Base-by-base conservation (phyloP, 2,113 vertebrate species). In the Colossoma macropomum region DNA sequence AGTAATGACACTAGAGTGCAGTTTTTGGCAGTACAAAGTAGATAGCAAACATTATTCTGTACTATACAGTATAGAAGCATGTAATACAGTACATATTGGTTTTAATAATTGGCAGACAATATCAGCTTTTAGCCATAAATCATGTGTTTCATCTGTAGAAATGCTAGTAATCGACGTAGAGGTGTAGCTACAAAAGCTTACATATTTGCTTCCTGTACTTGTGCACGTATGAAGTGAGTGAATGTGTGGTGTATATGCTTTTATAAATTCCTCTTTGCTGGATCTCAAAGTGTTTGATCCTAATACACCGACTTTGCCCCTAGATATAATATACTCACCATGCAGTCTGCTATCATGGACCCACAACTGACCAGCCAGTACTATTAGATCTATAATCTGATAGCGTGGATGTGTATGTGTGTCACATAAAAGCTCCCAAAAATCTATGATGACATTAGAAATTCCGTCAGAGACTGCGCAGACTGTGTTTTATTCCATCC, bases 231-330 rank as follows among this genome's bases (percentile, higher is more conserved):
- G 34, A 38, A 21, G 52, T 54, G 16, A 23, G 17, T 23, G 54
- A 15, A 63, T 41, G 15, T 45, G 38, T 60, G 54, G 73, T 59
- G 63, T 68, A 41, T 82, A 63, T 82, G 50, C 50, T 56, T 68
- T 45, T 59, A n/a, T 59, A 59, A 56, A 19, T n/a, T 74, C 65
- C 27, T 54, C 21, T 15, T 66, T 34, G 56, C 54, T 30, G 25
- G 54, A 77, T 77, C 45, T 45, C 19, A 69, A 60, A 28, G 50
- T 71, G 25, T 71, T 83, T 83, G 74, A 83, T 83, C 65, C 38
- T 38, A 52, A 66, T 50, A 32, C 77, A 19, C 17, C 17, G 73
- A 77, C 81, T 48, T 77, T 63, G 62, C 54, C 63, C 52, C 65
- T 17, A 72, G 28, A 68, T n/a, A 59, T 27, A 56, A 68, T 28